phyloP scores from a whole-genome alignment of 1,140 invertebrate genomes.

The Hormaphis cornu region DNA sequence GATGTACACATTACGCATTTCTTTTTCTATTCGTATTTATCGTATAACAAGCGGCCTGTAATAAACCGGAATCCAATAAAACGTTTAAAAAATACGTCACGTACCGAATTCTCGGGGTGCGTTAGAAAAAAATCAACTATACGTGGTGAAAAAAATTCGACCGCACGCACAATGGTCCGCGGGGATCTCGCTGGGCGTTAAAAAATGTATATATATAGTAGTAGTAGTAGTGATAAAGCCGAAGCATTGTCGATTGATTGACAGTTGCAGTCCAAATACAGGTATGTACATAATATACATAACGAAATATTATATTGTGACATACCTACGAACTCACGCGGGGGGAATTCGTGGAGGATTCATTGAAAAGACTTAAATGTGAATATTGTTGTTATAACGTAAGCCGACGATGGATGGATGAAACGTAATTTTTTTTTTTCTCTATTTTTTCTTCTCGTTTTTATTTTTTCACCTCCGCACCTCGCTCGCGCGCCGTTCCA shows the following conservation, averaged over 20 bases:
- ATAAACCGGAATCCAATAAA: conserved; percentile 27
- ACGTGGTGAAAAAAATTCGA: conserved; percentile 24
- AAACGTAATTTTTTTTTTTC: conserved; percentile 13
- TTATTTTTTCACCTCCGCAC: not conserved
- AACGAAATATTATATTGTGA: too few relatives aligned
- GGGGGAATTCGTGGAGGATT: not conserved
- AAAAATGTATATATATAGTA: too few relatives aligned
- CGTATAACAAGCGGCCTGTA: not conserved
- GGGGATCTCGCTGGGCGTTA: not conserved
- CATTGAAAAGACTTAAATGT: conserved; percentile 19
- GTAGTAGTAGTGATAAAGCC: conserved; percentile 18
- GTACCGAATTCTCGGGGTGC: not conserved
- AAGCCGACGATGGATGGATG: conserved; percentile 16
- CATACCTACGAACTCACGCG: not conserved
- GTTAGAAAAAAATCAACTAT: not conserved
- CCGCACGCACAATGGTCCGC: not conserved
- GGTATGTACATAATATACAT: too few relatives aligned
- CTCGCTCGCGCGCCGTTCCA: not conserved
- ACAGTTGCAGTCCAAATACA: conserved; percentile 23
- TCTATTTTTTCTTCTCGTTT: not conserved
- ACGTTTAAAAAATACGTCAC: conserved; percentile 9
- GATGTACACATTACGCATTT: too few relatives aligned
- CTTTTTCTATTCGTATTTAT: not conserved
- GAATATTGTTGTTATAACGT: conserved; percentile 12
- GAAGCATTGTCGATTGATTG: conserved; percentile 30